Percentiles rank a stretch among this genome's conserved stretches.
phyloP scores from a whole-genome alignment of 1,140 invertebrate species.

The Drosophila santomea region DNA sequence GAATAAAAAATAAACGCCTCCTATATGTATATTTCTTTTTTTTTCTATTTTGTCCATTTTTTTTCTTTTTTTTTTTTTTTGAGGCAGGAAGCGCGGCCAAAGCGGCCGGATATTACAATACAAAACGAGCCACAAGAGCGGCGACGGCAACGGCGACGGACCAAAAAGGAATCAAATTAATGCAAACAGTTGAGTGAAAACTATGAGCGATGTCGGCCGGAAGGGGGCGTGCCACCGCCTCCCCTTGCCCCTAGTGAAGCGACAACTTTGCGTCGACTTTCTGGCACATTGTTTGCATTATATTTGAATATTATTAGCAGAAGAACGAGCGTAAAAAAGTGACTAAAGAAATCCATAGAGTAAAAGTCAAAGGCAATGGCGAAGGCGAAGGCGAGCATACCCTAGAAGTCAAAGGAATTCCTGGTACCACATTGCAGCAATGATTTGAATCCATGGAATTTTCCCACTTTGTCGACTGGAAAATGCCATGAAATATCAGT shows the following conservation, averaged over 20 bases:
- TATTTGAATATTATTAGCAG: conserved; percentile 64
- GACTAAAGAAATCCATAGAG: background rate
- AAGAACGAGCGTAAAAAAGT: conserved; percentile 10
- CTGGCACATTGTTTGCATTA: conserved; percentile 60
- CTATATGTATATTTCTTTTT: background rate
- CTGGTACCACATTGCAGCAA: background rate
- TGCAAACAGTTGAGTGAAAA: conserved; percentile 61
- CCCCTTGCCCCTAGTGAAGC: conserved; percentile 16
- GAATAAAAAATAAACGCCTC: conserved; percentile 44
- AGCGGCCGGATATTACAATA: conserved; percentile 64
- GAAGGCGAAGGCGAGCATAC: background rate
- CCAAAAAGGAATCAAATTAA: conserved; percentile 65
- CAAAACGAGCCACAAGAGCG: conserved; percentile 37
- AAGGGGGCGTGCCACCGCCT: background rate
- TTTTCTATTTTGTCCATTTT: no score
- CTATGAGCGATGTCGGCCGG: conserved; percentile 35
- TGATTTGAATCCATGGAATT: background rate
- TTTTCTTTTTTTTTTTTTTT: background rate
- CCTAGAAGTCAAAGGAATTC: conserved; percentile 10
- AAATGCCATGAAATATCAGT: background rate
- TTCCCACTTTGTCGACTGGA: background rate
- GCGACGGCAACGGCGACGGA: conserved; percentile 9
- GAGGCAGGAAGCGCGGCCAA: conserved; percentile 40
- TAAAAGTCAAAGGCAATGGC: background rate
- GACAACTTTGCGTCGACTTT: conserved; percentile 43